Percentiles rank a stretch among this genome's conserved stretches.
Conservation (phyloP, 2,797 vertebrate genomes). For the Erithacus rubecula region DNA sequence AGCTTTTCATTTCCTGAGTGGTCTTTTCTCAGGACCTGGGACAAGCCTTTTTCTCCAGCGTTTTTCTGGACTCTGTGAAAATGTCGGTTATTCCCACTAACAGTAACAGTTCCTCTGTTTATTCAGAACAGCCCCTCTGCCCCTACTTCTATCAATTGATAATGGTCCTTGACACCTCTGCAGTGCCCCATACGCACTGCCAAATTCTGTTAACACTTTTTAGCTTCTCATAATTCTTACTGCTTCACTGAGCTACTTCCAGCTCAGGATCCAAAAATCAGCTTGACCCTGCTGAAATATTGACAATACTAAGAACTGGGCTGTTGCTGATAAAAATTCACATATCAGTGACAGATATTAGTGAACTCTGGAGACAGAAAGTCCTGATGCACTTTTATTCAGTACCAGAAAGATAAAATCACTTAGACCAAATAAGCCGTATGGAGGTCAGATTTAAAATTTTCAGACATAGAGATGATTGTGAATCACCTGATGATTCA, state of each 20-base stretch:
- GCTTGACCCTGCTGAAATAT: neutral
- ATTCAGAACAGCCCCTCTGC: neutral
- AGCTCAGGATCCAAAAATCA: neutral
- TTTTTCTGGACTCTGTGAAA: accelerated
- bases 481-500: neutral
- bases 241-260: neutral
- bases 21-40: neutral
- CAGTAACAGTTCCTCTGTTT: neutral
- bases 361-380: neutral
- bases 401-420: neutral
- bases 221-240: neutral
- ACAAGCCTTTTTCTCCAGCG: neutral
- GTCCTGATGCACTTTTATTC: neutral
- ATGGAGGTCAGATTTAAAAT: neutral
- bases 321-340: neutral
- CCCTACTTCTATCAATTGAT: neutral
- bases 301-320: neutral
- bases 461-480: neutral
- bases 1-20: neutral
- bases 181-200: neutral
- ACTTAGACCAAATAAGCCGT: neutral
- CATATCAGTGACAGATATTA: neutral
- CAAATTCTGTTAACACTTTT: neutral
- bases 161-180: neutral
- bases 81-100: neutral